Evolutionary conservation across 2,888 invertebrate genomes (phyloP), one percentile per base, ranked within the genome.

Genomic region (Arge pagana): DNA sequence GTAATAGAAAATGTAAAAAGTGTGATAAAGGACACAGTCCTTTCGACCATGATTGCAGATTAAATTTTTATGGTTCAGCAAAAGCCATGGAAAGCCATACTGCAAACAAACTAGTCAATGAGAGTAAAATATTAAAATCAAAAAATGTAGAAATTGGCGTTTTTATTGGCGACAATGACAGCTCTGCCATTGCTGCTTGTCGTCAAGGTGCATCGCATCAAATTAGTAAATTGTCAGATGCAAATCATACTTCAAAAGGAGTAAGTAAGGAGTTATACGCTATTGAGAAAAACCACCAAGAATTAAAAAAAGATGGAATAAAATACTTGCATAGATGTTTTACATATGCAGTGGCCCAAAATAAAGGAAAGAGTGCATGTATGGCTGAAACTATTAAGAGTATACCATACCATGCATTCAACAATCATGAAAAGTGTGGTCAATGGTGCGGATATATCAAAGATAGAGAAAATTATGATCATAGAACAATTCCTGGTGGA

Each of bases 71-170:
- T 19, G 60, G 57, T 13, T 62, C 58, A 49, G 58, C 63, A 1
- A 62, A 64, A 50, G 57, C 61, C 7, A 63, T 64, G 60, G 58
- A 64, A 41, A 31, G 59, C 10, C 51, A 56, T 35, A 54, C 50
- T n/a, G 58, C 50, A 2, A 54, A 49, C 13, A 15, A 51, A 19
- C 19, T 60, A 23, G 24, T 50, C 7, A 53, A 41, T 33, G 15
- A 43, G 16, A 57, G 55, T 50, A 11, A n/a, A n/a, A 50, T 53
- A 26, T 37, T 59, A 21, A 52, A 42, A 50, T 42, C 53, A 30
- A 23, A 30, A 8, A 42, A 42, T 13, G 16, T 56, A 11, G 21
- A 53, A 33, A 53, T 57, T 21, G 45, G 43, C 5, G 49, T 55
- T 15, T 35, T 60, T 7, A 39, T 57, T 16, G 59, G 53, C 3